phyloP scores from a whole-genome alignment of 2,888 invertebrate genomes.

The Drosophila bunnanda region DNA sequence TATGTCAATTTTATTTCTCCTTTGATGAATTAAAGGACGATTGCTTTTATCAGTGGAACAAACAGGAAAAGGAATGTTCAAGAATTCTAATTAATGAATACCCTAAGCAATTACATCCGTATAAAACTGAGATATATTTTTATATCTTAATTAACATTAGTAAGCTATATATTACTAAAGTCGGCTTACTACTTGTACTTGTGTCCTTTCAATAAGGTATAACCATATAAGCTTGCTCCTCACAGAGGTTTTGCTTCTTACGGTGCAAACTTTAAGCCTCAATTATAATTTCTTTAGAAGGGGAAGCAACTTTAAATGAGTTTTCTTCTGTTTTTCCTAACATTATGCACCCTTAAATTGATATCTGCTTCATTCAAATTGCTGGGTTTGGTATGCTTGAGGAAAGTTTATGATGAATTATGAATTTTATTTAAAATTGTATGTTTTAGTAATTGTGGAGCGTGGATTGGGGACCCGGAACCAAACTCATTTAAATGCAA shows the following conservation, averaged over 20 bases:
- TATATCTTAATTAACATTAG: too few species aligned
- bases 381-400: neutral
- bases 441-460: constrained; percentile 11
- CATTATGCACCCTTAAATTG: constrained; percentile 1
- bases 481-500: constrained; percentile 15
- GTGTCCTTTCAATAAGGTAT: neutral
- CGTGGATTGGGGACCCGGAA: neutral
- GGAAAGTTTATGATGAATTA: constrained; percentile 5
- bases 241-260: neutral
- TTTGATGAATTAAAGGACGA: neutral
- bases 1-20: constrained; percentile 9
- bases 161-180: too few species aligned
- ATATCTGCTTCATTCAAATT: neutral
- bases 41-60: neutral
- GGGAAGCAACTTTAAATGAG: neutral
- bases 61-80: neutral
- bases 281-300: neutral
- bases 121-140: neutral
- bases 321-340: neutral
- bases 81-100: neutral
- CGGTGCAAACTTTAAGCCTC: neutral
- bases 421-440: constrained; percentile 8
- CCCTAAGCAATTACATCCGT: neutral
- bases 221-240: too few species aligned
- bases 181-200: too few species aligned